Percentiles rank a stretch among this genome's conserved stretches.
These are phyloP conservation scores for Drosophila flavopinicola DNA, from an alignment of 2,888 invertebrate species.

Conservation along the genomic window DNA sequence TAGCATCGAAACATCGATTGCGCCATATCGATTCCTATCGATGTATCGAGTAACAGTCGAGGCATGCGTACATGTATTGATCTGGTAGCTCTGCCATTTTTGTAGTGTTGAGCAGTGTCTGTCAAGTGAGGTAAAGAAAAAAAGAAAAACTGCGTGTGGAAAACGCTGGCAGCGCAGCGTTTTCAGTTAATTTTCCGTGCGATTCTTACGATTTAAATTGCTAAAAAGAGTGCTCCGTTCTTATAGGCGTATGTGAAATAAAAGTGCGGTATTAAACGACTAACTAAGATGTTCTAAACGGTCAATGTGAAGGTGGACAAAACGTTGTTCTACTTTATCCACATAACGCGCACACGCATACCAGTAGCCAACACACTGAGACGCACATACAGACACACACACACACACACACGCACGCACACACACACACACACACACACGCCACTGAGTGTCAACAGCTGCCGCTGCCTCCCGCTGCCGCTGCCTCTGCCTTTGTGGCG, in stretches of 20 bases:
- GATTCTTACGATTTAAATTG: constrained; percentile 19
- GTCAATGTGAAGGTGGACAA: constrained; percentile 54
- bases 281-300: constrained; percentile 45
- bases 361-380: too few relatives aligned
- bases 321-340: constrained; percentile 66
- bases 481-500: constrained; percentile 33
- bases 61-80: background rate
- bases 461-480: constrained; percentile 41
- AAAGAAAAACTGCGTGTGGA: constrained; percentile 57
- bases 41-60: background rate
- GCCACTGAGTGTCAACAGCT: constrained; percentile 72
- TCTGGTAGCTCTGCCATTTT: constrained; percentile 22
- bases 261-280: constrained; percentile 23
- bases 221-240: constrained; percentile 14
- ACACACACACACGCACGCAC: constrained; percentile 8
- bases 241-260: constrained; percentile 16
- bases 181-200: constrained; percentile 41
- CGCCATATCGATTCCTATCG: background rate
- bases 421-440: constrained; percentile 24
- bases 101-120: constrained; percentile 34
- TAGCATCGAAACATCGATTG: constrained; percentile 25
- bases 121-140: constrained; percentile 40
- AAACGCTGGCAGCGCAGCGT: constrained; percentile 58
- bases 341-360: constrained; percentile 63
- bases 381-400: constrained; percentile 30